These are phyloP conservation scores for Crax fasciolata DNA, from an alignment of 2,797 vertebrate genomes.

Conservation along the genomic window DNA sequence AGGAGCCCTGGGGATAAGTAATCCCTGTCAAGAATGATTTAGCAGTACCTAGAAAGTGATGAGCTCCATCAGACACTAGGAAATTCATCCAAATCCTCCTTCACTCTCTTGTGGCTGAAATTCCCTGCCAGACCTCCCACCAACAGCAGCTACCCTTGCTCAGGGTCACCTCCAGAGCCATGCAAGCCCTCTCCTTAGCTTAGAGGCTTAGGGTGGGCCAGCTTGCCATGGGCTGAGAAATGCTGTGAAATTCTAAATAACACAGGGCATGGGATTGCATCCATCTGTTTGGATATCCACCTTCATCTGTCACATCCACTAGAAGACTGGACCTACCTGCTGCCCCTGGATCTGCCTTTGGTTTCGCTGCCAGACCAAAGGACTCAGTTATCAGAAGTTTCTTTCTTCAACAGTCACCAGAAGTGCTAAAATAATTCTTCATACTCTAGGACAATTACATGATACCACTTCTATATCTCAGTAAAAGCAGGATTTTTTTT, in stretches of 20 bases:
- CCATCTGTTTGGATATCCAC: not conserved
- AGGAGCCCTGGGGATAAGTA: not conserved
- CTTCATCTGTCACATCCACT: not conserved
- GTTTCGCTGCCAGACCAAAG: not conserved
- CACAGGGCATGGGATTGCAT: not conserved
- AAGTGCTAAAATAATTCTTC: not conserved
- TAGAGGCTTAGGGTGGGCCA: not conserved
- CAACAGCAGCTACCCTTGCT: not conserved
- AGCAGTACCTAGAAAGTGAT: not conserved
- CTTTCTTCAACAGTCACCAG: not conserved
- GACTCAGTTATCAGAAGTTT: not conserved
- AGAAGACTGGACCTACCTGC: not conserved
- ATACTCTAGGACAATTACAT: not conserved
- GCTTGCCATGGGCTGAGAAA: accelerated
- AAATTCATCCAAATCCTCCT: not conserved
- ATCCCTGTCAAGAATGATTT: conserved; percentile 13
- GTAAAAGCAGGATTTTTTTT: not conserved
- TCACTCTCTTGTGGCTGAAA: not conserved
- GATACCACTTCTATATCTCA: not conserved
- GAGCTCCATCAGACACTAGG: not conserved
- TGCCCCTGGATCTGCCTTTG: not conserved
- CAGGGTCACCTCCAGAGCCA: not conserved
- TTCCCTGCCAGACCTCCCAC: not conserved
- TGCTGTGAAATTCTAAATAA: not conserved
- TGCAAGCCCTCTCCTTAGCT: accelerated